Base-by-base conservation (phyloP, 2,888 invertebrate genomes). In the Myopa testacea region DNA sequence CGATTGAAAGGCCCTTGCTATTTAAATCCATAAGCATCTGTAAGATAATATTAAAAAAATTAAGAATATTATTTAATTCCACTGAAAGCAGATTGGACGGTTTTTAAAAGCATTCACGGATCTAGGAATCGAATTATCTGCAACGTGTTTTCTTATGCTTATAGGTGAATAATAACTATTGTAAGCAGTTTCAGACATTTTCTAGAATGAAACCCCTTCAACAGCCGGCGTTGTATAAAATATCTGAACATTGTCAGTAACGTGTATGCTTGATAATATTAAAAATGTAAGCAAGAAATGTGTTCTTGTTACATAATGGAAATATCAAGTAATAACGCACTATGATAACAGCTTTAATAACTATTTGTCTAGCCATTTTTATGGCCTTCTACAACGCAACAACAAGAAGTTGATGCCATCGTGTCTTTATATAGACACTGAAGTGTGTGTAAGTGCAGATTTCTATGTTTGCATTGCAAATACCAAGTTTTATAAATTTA, bases 1-100 rank as follows among this genome's bases (percentile, higher is more conserved):
- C 95, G 90, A 95, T 95, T 83, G 95, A 93, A 80, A 96, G 91
- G 84, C 95, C 96, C 89, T 95, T 94, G 86, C 93, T 94, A 88
- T 93, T 95, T 86, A 97, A 92, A 91, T 97, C 97, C 94, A 97
- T 95, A 83, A 97, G 93, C 95, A 98, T 95, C 97, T 98, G 89
- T 0, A 45, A 78, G 77, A 38, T 60, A 70, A 60, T 19, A 60
- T 38, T 62, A 52, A 45, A 34, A 19, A 50, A 45, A 62, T 45
- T 72, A 40, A 52, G 16, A n/a, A 45, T 45, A 45, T 8, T 45
- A 50, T 4, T 37, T 40, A 40, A 26, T 26, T 26, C 26, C 26
- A 26, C 1, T 26, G 26, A 26, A 26, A 26, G 26, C 1, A n/a
- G n/a, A n/a, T n/a, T n/a, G n/a, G n/a, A n/a, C n/a, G n/a, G n/a